Evolutionary conservation across 1,140 invertebrate species (phyloP).

Genomic region (Drosophila carrolli): DNA sequence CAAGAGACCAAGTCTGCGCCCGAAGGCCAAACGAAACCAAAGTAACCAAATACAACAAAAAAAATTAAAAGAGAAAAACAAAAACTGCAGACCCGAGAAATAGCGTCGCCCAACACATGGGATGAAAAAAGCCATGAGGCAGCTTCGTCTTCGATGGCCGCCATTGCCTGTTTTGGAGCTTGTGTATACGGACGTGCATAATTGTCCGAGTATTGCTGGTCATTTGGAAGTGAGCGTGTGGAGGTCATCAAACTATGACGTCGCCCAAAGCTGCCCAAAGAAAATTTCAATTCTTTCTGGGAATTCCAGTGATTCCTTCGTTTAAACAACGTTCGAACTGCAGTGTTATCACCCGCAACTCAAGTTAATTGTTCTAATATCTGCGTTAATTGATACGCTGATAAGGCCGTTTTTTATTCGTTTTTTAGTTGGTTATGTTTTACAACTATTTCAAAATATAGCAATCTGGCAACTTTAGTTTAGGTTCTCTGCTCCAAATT

Average conservation of each 20-base stretch:
- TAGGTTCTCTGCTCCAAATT: slow-evolving; percentile 15
- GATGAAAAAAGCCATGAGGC: slow-evolving; percentile 40
- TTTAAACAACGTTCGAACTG: slow-evolving; percentile 9
- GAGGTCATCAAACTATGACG: slow-evolving; percentile 81
- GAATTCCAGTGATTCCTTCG: neutral
- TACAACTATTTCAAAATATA: neutral
- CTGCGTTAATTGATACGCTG: slow-evolving; percentile 70
- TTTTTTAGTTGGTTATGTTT: no score
- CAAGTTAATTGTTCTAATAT: slow-evolving; percentile 56
- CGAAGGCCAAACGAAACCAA: slow-evolving; percentile 59
- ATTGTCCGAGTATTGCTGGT: slow-evolving; percentile 25
- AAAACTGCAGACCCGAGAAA: slow-evolving; percentile 60
- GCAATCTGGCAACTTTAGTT: slow-evolving; percentile 26
- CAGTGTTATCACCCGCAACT: slow-evolving; percentile 30
- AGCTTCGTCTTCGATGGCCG: slow-evolving; percentile 52
- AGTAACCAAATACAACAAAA: slow-evolving; percentile 54
- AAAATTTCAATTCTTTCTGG: slow-evolving; percentile 28
- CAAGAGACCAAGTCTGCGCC: slow-evolving; percentile 38
- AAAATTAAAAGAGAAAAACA: slow-evolving; percentile 22
- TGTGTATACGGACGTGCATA: slow-evolving; percentile 39
- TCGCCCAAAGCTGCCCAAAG: slow-evolving; percentile 38
- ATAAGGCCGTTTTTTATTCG: no score
- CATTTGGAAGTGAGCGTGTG: slow-evolving; percentile 23
- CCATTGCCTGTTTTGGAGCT: slow-evolving; percentile 47
- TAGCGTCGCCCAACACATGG: slow-evolving; percentile 44